These are phyloP conservation scores for Drosophila bocqueti DNA, from an alignment of 1,140 invertebrate species.

Conservation along the genomic window DNA sequence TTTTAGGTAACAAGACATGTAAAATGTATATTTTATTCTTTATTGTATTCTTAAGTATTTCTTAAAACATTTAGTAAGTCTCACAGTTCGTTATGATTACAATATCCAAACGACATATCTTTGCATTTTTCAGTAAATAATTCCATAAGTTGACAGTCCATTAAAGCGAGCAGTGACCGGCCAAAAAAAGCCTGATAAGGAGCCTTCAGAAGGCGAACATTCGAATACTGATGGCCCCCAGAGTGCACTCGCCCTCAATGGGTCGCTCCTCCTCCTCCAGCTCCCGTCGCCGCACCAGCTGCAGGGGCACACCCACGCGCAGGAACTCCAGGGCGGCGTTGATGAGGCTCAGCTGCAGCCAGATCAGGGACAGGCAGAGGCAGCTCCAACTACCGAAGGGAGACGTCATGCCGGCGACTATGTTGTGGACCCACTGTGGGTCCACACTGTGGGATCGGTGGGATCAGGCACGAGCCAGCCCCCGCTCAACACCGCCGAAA, in stretches of 20 bases:
- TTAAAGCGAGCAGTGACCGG: not conserved
- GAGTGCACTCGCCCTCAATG: constrained; percentile 43
- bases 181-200: not conserved
- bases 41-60: not conserved
- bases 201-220: constrained; percentile 40
- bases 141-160: not conserved
- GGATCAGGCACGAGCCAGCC: constrained; percentile 3
- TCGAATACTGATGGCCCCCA: constrained; percentile 49
- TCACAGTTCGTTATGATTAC: not conserved
- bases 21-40: not conserved
- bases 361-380: constrained; percentile 33
- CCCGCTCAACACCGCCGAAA: not conserved
- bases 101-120: not conserved
- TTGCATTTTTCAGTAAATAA: not conserved
- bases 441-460: constrained; percentile 15
- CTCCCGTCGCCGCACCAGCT: constrained; percentile 27
- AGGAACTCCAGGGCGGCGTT: constrained; percentile 40
- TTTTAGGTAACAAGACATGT: not conserved
- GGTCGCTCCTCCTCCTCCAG: constrained; percentile 35
- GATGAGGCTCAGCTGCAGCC: constrained; percentile 40
- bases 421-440: constrained; percentile 16
- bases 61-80: constrained; percentile 1
- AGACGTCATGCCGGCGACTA: constrained; percentile 9
- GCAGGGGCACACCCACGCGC: constrained; percentile 21
- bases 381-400: constrained; percentile 4